Percentiles rank a stretch among this genome's conserved stretches.
These are phyloP conservation scores for Subanguina moxae DNA, from an alignment of 1,140 invertebrate species.

Conservation along the genomic window DNA sequence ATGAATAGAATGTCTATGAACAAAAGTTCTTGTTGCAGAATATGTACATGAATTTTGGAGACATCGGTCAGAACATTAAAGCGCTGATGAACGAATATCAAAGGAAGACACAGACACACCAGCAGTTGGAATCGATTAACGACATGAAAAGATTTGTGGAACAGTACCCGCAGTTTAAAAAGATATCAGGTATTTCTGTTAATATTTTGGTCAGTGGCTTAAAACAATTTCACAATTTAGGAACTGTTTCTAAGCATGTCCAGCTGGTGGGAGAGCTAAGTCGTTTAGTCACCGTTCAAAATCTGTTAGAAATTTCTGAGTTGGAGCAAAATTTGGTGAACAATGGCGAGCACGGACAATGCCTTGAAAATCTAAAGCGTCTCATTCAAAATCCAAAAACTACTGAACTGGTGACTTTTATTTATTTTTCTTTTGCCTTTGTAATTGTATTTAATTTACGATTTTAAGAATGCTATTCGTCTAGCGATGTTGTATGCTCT, in stretches of 20 bases:
- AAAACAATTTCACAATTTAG: constrained; percentile 19
- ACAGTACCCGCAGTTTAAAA: constrained; percentile 96
- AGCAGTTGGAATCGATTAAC: constrained; percentile 90
- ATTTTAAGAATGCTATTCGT: constrained; percentile 73
- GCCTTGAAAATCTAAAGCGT: constrained; percentile 63
- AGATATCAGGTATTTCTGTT: constrained; percentile 76
- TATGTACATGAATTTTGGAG: constrained; percentile 91
- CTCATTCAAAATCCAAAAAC: constrained; percentile 52
- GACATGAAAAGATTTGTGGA: constrained; percentile 99
- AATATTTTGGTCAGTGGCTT: constrained; percentile 8
- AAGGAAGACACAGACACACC: constrained; percentile 82
- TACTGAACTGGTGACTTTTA: constrained; percentile 40
- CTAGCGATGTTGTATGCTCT: constrained; percentile 88
- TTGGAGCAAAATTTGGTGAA: constrained; percentile 81
- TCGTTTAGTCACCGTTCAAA: constrained; percentile 72
- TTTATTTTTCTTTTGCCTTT: neutral
- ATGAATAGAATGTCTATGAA: too few species aligned
- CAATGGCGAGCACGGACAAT: constrained; percentile 82
- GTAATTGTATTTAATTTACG: too few species aligned
- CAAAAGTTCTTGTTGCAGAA: constrained; percentile 71
- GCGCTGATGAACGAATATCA: constrained; percentile 95
- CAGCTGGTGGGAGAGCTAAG: constrained; percentile 91
- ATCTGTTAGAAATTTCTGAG: constrained; percentile 86
- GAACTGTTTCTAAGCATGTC: constrained; percentile 90
- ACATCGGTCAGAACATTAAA: constrained; percentile 95